Percentiles rank a stretch among this genome's conserved stretches.
Conservation (phyloP, 2,797 vertebrate species). For the Sphenodon punctatus region DNA sequence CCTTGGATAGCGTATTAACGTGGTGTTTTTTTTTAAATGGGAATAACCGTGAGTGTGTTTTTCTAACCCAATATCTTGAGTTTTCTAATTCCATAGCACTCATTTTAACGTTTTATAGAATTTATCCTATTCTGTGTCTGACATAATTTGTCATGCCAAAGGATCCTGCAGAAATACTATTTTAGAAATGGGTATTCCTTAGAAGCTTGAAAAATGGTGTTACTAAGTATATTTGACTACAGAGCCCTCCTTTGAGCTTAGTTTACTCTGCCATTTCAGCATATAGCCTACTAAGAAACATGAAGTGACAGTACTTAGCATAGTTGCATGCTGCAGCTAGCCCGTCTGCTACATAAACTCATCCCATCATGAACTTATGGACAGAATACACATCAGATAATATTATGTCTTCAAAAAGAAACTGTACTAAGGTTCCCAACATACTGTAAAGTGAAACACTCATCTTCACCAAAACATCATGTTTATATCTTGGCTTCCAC, state of each 20-base stretch:
- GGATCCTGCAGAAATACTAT: background rate
- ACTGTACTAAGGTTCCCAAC: background rate
- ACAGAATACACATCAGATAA: background rate
- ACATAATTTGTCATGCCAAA: background rate
- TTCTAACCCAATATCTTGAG: no score
- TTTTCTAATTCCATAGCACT: background rate
- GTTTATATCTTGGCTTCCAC: conserved; percentile 4
- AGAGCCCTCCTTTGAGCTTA: background rate
- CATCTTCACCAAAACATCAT: background rate
- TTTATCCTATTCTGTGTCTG: background rate
- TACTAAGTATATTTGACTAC: background rate
- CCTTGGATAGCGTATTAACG: background rate
- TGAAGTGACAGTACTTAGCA: background rate
- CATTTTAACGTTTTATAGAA: background rate
- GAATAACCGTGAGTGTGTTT: background rate
- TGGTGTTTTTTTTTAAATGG: no score
- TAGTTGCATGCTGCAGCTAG: background rate
- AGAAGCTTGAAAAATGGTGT: background rate
- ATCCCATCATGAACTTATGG: background rate
- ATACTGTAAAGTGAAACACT: background rate
- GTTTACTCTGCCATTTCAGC: background rate
- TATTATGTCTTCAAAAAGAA: background rate
- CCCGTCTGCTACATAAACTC: background rate
- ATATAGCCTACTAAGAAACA: background rate
- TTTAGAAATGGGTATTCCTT: background rate